Evolutionary conservation across 2,113 vertebrate species (phyloP).

Genomic region (Melanocharis versteri): DNA sequence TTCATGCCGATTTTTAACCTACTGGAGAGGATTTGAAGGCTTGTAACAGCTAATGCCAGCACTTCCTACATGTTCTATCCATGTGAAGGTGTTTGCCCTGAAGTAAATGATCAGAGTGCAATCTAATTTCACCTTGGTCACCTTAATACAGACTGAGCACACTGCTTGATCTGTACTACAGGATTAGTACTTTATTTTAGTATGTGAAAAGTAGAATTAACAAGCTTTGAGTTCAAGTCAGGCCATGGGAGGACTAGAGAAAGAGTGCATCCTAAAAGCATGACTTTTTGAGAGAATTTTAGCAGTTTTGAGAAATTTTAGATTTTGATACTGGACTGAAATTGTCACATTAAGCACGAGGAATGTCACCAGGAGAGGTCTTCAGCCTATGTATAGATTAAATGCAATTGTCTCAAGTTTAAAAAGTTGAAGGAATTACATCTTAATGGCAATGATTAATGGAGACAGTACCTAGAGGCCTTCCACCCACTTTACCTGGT

Average conservation of each 20-base stretch:
- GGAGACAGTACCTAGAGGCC: neutral
- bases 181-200: neutral
- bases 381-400: neutral
- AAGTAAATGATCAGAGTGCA: neutral
- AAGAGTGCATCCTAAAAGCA: neutral
- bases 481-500: constrained; percentile 31
- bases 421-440: constrained; percentile 50
- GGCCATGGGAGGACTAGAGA: neutral
- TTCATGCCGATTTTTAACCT: neutral
- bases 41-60: neutral
- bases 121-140: neutral
- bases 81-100: neutral
- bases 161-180: neutral
- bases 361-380: neutral
- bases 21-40: neutral
- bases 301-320: constrained; percentile 58
- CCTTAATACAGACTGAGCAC: neutral
- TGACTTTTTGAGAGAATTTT: constrained; percentile 51
- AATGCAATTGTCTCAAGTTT: constrained; percentile 47
- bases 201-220: neutral
- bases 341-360: neutral
- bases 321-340: constrained; percentile 54
- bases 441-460: constrained; percentile 34
- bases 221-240: neutral
- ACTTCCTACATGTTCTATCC: neutral